Evolutionary conservation across 2,888 invertebrate genomes (phyloP).

Genomic region (Diloba caeruleocephala): DNA sequence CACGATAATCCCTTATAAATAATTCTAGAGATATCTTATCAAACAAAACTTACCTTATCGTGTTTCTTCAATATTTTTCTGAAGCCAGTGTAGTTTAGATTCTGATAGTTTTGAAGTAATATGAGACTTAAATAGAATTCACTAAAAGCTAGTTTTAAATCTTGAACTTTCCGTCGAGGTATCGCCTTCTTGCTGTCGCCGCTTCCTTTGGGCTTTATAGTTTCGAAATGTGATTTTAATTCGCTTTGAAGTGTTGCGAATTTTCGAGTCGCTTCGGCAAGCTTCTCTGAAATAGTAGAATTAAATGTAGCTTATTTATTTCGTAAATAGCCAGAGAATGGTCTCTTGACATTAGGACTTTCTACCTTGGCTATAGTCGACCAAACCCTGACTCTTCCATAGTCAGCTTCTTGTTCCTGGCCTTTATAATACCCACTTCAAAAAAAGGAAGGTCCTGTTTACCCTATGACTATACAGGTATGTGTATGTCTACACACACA

Average conservation of each 20-base stretch:
- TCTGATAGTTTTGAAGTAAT: slow-evolving; percentile 99
- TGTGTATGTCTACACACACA: too few relatives aligned
- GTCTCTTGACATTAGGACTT: too few relatives aligned
- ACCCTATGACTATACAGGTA: too few relatives aligned
- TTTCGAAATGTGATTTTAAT: slow-evolving; percentile 91
- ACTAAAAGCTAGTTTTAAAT: slow-evolving; percentile 98
- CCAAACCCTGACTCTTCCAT: too few relatives aligned
- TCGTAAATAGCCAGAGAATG: too few relatives aligned
- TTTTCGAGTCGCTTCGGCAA: slow-evolving; percentile 99
- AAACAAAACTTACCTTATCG: slow-evolving; percentile 93
- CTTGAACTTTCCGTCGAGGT: slow-evolving; percentile 94
- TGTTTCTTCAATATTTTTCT: slow-evolving; percentile 99
- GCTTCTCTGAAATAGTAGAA: slow-evolving; percentile 86
- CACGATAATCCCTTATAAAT: slow-evolving; percentile 43
- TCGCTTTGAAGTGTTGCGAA: slow-evolving; percentile 97
- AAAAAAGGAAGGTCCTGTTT: too few relatives aligned
- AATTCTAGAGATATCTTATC: slow-evolving; percentile 40
- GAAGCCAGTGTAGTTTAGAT: slow-evolving; percentile 99
- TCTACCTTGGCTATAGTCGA: too few relatives aligned
- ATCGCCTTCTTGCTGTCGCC: slow-evolving; percentile 86
- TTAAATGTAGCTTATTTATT: background rate
- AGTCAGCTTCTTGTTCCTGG: too few relatives aligned
- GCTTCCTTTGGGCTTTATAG: slow-evolving; percentile 82
- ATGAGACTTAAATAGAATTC: slow-evolving; percentile 99
- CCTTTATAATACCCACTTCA: too few relatives aligned